These are phyloP conservation scores for Ephestia elutella DNA, from an alignment of 1,140 invertebrate genomes.

Conservation along the genomic window DNA sequence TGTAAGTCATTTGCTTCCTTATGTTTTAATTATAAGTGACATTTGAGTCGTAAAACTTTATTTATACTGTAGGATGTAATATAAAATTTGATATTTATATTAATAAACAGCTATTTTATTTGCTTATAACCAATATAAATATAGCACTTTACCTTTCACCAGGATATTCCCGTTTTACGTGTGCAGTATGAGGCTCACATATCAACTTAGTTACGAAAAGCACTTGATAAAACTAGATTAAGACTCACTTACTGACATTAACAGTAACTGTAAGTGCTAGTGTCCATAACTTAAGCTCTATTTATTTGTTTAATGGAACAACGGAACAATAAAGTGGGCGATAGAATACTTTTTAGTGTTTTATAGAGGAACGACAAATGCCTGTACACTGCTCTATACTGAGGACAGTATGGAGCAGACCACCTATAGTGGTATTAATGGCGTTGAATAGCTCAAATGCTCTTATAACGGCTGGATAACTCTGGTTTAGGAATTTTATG, in stretches of 20 bases:
- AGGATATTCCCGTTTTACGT: neutral
- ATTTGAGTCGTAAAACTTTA: too few species aligned
- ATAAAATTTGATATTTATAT: too few species aligned
- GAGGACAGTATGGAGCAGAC: slow-evolving; percentile 43
- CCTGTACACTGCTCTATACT: too few species aligned
- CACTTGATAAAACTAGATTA: neutral
- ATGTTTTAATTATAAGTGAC: too few species aligned
- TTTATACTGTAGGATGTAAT: too few species aligned
- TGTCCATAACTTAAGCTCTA: slow-evolving; percentile 26
- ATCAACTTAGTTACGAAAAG: neutral
- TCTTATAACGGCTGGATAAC: slow-evolving; percentile 18
- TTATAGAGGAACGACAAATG: too few species aligned
- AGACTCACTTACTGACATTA: slow-evolving; percentile 3
- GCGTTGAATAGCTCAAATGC: slow-evolving; percentile 22
- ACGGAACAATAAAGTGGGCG: slow-evolving; percentile 43
- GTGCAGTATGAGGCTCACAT: neutral
- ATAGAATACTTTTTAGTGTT: slow-evolving; percentile 24
- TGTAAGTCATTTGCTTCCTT: too few species aligned
- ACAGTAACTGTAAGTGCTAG: slow-evolving; percentile 11
- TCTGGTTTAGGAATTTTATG: slow-evolving; percentile 41
- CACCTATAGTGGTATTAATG: slow-evolving; percentile 36
- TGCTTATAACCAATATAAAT: neutral
- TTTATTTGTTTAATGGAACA: slow-evolving; percentile 41
- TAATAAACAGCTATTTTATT: too few species aligned
- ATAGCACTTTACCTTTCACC: neutral